A percentile compares a stretch with the other conserved stretches of the same genome.
phyloP scores from a whole-genome alignment of 1,140 invertebrate genomes.

The Drosophila funebris region DNA sequence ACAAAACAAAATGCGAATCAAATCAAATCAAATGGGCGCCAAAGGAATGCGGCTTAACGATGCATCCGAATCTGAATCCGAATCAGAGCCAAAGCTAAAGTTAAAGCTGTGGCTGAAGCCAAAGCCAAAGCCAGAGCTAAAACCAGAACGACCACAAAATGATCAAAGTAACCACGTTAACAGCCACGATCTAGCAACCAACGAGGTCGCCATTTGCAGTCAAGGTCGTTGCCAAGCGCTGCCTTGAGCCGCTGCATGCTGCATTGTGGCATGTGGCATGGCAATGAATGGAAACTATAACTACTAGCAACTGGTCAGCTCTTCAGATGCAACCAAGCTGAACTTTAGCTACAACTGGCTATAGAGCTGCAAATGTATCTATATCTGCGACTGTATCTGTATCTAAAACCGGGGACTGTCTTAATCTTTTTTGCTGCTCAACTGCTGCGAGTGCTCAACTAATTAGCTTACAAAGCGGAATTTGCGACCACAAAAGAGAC shows the following conservation, averaged over 20 bases:
- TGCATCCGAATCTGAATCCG: slow-evolving; percentile 13
- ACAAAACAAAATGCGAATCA: slow-evolving; percentile 17
- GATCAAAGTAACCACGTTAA: slow-evolving; percentile 16
- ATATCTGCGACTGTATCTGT: slow-evolving; percentile 4
- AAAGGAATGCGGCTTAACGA: slow-evolving; percentile 41
- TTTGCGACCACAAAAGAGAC: background rate
- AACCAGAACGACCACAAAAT: slow-evolving; percentile 26
- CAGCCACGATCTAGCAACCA: slow-evolving; percentile 22
- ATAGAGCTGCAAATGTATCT: slow-evolving; percentile 15
- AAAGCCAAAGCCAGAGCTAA: slow-evolving; percentile 12
- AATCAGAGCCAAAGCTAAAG: background rate
- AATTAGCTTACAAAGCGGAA: slow-evolving; percentile 42
- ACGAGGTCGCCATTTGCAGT: slow-evolving; percentile 46
- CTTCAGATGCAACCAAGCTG: slow-evolving; percentile 27
- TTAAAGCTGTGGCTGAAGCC: slow-evolving; percentile 1
- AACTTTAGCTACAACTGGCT: slow-evolving; percentile 13
- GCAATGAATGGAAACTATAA: background rate
- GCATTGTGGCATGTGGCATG: slow-evolving; percentile 20
- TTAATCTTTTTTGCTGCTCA: background rate
- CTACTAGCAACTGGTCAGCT: slow-evolving; percentile 7
- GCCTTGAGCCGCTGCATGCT: slow-evolving; percentile 29
- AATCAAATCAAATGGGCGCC: slow-evolving; percentile 37
- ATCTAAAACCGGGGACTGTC: background rate
- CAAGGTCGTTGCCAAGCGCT: slow-evolving; percentile 41
- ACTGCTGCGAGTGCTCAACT: slow-evolving; percentile 30